Evolutionary conservation across 2,113 vertebrate species (phyloP).

Genomic region (Bubo blakistoni): DNA sequence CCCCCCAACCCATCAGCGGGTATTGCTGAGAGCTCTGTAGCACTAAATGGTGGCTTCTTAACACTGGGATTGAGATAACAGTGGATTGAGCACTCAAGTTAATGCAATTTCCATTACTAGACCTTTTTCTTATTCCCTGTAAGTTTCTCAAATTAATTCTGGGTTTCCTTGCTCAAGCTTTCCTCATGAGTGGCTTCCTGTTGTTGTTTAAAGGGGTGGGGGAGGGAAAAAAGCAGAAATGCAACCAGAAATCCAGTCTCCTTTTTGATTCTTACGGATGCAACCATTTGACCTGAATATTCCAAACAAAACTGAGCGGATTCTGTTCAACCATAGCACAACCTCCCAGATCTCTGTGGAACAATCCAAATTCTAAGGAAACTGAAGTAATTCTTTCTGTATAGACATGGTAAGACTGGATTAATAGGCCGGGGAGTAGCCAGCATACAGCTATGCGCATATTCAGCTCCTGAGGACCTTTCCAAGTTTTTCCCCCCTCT

Average conservation of each 20-base stretch:
- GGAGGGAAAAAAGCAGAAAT: neutral
- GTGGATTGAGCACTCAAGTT: constrained; percentile 10
- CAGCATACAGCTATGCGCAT: neutral
- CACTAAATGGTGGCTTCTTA: constrained; percentile 2
- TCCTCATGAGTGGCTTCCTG: neutral
- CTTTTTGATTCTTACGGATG: neutral
- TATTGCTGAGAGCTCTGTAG: neutral
- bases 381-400: neutral
- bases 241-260: neutral
- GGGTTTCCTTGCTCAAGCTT: neutral
- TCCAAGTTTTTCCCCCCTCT: neutral
- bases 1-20: neutral
- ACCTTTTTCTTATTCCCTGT: neutral
- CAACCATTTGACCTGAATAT: neutral
- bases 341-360: neutral
- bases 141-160: constrained; percentile 46
- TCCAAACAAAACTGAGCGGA: neutral
- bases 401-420: neutral
- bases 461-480: neutral
- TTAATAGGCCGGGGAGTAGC: neutral
- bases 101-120: constrained; percentile 9
- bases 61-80: neutral
- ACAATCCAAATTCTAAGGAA: neutral
- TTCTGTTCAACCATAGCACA: neutral
- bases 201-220: neutral